A percentile compares a stretch with the other conserved stretches of the same genome.
Conservation (phyloP, 2,888 invertebrate genomes). For the Spilarctia lutea region DNA sequence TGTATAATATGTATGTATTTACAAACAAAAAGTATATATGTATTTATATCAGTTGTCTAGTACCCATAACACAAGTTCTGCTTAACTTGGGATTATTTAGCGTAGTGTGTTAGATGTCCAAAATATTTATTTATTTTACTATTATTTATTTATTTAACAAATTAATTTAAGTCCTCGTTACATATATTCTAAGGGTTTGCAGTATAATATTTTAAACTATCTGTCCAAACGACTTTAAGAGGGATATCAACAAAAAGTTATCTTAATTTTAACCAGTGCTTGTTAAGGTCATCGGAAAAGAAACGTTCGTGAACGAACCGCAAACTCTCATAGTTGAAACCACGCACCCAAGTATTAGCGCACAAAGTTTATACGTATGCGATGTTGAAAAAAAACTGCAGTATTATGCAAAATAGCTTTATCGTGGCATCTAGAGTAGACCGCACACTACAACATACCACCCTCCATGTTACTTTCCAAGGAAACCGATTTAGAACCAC, state of each 20-base stretch:
- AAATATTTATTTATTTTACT: too few species aligned
- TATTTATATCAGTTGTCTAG: too few species aligned
- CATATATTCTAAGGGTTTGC: too few species aligned
- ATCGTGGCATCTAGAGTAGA: slow-evolving; percentile 70
- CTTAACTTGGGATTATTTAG: too few species aligned
- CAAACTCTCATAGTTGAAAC: slow-evolving; percentile 26
- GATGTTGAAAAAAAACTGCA: slow-evolving; percentile 80
- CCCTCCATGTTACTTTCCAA: slow-evolving; percentile 54
- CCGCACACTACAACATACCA: slow-evolving; percentile 64
- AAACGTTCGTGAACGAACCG: not conserved
- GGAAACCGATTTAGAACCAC: slow-evolving; percentile 41
- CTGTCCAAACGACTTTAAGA: too few species aligned
- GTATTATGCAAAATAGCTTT: slow-evolving; percentile 79
- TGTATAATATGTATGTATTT: too few species aligned
- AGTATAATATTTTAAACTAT: too few species aligned
- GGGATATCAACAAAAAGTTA: not conserved
- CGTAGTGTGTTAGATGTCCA: too few species aligned
- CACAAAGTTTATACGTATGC: slow-evolving; percentile 72
- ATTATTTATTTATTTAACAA: too few species aligned
- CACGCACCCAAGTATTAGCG: slow-evolving; percentile 61
- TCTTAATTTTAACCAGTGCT: not conserved
- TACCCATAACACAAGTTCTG: too few species aligned
- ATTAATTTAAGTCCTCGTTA: too few species aligned
- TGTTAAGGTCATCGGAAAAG: not conserved
- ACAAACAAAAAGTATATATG: too few species aligned